These are phyloP conservation scores for Coelopa pilipes DNA, from an alignment of 2,888 invertebrate genomes.

Conservation along the genomic window DNA sequence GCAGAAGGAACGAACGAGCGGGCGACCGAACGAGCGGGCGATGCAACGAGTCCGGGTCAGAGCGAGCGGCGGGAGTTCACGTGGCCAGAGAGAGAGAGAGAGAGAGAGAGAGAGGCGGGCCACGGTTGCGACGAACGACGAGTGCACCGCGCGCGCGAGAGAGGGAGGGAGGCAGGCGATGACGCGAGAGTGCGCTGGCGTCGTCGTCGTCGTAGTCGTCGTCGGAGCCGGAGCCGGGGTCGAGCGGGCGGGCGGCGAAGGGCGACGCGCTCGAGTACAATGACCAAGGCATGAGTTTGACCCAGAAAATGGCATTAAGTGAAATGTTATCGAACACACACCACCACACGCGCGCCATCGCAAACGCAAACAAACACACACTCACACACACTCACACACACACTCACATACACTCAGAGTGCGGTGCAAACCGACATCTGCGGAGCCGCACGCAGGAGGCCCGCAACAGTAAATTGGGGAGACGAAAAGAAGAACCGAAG, in stretches of 20 bases:
- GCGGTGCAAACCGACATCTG: background rate
- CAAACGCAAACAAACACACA: background rate
- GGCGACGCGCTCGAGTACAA: slow-evolving; percentile 36
- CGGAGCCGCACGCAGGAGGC: background rate
- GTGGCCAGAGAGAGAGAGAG: background rate
- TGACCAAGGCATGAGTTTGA: slow-evolving; percentile 47
- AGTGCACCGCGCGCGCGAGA: background rate
- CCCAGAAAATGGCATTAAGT: slow-evolving; percentile 48
- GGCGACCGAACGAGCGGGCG: background rate
- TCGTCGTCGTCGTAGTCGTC: background rate
- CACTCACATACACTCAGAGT: background rate
- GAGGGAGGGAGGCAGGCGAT: slow-evolving; percentile 7
- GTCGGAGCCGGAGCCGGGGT: too few relatives aligned
- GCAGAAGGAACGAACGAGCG: too few relatives aligned
- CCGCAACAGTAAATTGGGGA: too few relatives aligned
- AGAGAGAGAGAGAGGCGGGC: slow-evolving; percentile 37
- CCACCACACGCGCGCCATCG: background rate
- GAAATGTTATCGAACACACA: slow-evolving; percentile 21
- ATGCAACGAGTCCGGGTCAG: background rate
- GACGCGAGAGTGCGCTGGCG: too few relatives aligned
- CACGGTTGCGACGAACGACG: too few relatives aligned
- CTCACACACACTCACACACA: background rate
- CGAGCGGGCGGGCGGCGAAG: background rate
- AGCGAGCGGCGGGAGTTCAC: background rate
- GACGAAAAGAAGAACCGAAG: too few relatives aligned